A percentile compares a stretch with the other conserved stretches of the same genome.
These are phyloP conservation scores for Epistrophe grossulariae DNA, from an alignment of 2,888 invertebrate species.

Conservation along the genomic window DNA sequence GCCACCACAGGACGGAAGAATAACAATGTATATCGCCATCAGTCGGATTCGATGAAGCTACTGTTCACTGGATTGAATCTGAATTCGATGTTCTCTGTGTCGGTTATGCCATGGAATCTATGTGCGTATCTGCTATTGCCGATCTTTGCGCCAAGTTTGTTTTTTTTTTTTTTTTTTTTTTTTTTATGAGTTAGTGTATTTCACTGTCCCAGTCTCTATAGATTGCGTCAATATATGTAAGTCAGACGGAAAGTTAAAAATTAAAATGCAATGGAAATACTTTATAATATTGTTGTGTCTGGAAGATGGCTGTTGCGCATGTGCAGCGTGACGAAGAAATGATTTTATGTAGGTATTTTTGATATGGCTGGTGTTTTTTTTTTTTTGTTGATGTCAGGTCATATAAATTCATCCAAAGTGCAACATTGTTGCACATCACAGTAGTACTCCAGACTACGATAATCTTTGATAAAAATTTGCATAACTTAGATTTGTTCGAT, in stretches of 20 bases:
- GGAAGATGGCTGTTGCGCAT: conserved; percentile 27
- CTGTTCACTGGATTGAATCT: conserved; percentile 60
- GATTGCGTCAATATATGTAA: neutral
- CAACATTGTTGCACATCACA: conserved; percentile 27
- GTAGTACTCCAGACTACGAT: neutral
- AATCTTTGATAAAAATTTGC: conserved; percentile 29
- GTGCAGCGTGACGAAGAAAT: conserved; percentile 7
- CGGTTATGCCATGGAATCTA: conserved; percentile 34
- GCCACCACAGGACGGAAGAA: conserved; percentile 46
- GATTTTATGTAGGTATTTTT: neutral
- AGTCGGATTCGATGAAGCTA: conserved; percentile 38
- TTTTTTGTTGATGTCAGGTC: conserved; percentile 6
- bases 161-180: neutral
- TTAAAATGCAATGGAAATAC: conserved; percentile 35
- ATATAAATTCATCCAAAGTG: neutral
- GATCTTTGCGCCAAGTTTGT: conserved; percentile 40
- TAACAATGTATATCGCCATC: conserved; percentile 50
- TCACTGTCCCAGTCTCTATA: neutral
- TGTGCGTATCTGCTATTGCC: conserved; percentile 43
- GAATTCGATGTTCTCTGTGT: conserved; percentile 43
- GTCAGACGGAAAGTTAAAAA: conserved; percentile 32
- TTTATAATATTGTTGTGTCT: conserved; percentile 59
- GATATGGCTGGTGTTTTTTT: conserved; percentile 21
- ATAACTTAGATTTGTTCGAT: conserved; percentile 10
- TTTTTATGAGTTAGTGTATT: neutral